Base-by-base conservation (phyloP, 1,140 invertebrate genomes). In the Orius laevigatus region DNA sequence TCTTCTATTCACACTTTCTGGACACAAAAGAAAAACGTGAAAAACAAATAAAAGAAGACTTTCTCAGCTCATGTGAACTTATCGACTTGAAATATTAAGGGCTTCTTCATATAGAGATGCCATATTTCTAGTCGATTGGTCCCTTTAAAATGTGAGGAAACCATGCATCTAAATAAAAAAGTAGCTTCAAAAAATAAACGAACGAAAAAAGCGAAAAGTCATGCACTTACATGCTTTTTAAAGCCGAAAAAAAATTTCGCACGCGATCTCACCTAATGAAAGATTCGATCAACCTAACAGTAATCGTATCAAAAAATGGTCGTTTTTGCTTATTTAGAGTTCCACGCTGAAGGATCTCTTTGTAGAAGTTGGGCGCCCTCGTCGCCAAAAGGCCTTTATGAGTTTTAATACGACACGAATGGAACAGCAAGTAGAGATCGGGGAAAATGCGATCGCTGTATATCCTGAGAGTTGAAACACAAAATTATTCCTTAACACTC, bases 351-450 rank as follows among this genome's bases (percentile, higher is more conserved):
- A 41, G 1, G 32, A 53, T 16, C 34, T 56, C 50, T 18, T 38
- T 36, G 47, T 64, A 67, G 59, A 70, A 66, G 40, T 57, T 55
- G 45, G 64, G 62, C 31, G 61, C 63, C 59, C 66, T 65, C 42
- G 62, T 56, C 51, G 55, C 62, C 52, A 70, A 33, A 40, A 70
- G 63, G 53, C 66, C 66, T 53, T 59, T 57, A 56, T 70, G 66
- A 43, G 62, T 60, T 55, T 57, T 49, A 57, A 69, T 59, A 52
- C 62, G 52, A 50, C 62, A 60, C 56, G 56, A 62, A 57, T 58
- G 62, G 55, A 66, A 58, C 56, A 63, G 55, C 57, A 70, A 63
- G 53, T 66, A 62, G 53, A 69, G 58, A 62, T 70, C 68, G 51
- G 57, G 61, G 60, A 67, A 59, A 43, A 66, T 58, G 55, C 61